Evolutionary conservation across 2,888 invertebrate genomes (phyloP).

Genomic region (Bedellia somnulentella): DNA sequence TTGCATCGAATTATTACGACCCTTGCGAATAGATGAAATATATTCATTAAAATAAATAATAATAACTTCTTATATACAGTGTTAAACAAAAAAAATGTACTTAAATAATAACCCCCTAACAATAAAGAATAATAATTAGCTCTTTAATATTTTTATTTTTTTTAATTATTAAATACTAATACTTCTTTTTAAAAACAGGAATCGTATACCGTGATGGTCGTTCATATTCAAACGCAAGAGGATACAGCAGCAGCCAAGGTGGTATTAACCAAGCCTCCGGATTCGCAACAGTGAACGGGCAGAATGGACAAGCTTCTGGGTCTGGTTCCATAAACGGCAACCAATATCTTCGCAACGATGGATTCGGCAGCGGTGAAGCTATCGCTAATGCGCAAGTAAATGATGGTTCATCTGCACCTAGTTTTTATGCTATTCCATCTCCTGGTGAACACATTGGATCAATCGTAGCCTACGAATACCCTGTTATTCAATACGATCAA

Average conservation of each 20-base stretch:
- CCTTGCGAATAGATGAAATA: too few species aligned
- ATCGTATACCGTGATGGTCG: constrained; percentile 34
- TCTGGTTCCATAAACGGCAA: constrained; percentile 15
- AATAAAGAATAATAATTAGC: too few species aligned
- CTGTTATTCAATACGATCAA: constrained; percentile 18
- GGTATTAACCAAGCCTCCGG: constrained; percentile 24
- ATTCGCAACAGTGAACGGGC: constrained; percentile 22
- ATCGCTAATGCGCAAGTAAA: constrained; percentile 5
- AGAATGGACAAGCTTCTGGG: constrained; percentile 22
- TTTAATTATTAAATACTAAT: not conserved
- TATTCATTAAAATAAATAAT: too few species aligned
- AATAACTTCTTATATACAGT: too few species aligned
- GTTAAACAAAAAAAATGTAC: too few species aligned
- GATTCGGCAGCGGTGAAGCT: constrained; percentile 12
- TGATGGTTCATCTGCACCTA: constrained; percentile 9
- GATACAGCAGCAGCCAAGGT: constrained; percentile 21
- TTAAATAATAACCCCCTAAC: too few species aligned
- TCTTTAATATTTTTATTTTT: too few species aligned
- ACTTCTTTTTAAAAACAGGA: constrained; percentile 20
- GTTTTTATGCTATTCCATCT: constrained; percentile 28
- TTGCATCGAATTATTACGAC: too few species aligned
- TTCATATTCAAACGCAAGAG: constrained; percentile 27
- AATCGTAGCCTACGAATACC: constrained; percentile 29
- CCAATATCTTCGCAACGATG: constrained; percentile 20
- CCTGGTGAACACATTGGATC: constrained; percentile 19